Evolutionary conservation across 2,888 invertebrate species (phyloP), one percentile per base, ranked within the genome.

Genomic region (Drosophila prostipennis): DNA sequence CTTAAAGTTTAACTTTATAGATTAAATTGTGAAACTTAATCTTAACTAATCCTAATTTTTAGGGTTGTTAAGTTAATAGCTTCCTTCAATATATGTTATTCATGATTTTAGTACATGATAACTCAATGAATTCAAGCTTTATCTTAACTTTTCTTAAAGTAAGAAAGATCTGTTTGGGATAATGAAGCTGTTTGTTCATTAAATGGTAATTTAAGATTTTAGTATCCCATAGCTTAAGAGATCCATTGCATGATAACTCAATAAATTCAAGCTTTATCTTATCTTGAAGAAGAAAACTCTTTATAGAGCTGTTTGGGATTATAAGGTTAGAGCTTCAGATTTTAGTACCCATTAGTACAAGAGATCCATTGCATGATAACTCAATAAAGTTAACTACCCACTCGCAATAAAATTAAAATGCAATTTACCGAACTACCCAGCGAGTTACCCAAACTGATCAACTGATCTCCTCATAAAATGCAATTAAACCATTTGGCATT

Each of bases 401-500:
- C 14, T 6, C n/a, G 46, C 10, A 48, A 48, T 48, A 7, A 48
- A 48, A 34, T 48, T 16, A 19, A 16, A 34, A 13, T 54, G 36
- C 36, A 23, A 34, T 23, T n/a, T 11, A 52, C 29, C 11, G 14
- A 46, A 32, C 46, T 32, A 23, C 23, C 14, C 37, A 52, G 26
- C 23, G n/a, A 13, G 23, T 53, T 34, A 37, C 16, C 34, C 32
- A 48, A 48, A 48, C 48, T 7, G 29, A 16, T 16, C 16, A 1
- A 26, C 6, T 37, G 26, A 37, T 26, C 53, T 14, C 36, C 23
- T 7, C 23, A 7, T 23, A 7, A 10, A 43, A 8, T 7, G 40
- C 13, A 39, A 63, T 40, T 46, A 39, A 45, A 32, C 58, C 63
- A 39, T 58, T 58, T 39, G 32, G 59, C 58, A 42, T 32, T 42